Conservation (phyloP, 2,888 invertebrate species). For the Hydropsyche betteni region DNA sequence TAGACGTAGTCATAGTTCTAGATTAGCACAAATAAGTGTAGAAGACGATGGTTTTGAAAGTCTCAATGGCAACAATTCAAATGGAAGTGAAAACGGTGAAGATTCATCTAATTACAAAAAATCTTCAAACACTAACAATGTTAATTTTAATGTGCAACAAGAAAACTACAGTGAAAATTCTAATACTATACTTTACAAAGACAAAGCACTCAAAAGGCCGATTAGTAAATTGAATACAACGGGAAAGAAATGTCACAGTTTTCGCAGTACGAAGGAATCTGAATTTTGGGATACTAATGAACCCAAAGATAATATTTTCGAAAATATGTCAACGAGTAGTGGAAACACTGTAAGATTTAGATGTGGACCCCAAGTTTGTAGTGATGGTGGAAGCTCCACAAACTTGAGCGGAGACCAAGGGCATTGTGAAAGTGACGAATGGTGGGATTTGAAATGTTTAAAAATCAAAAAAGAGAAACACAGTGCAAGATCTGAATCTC, state of each 20-base stretch:
- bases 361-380: slow-evolving; percentile 38
- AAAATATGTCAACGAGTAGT: slow-evolving; percentile 43
- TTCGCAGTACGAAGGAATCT: background rate
- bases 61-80: slow-evolving; percentile 82
- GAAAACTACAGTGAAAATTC: slow-evolving; percentile 32
- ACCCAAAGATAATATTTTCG: slow-evolving; percentile 4
- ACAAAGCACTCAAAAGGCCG: background rate
- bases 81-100: slow-evolving; percentile 64
- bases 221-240: background rate
- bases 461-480: slow-evolving; percentile 38
- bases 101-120: slow-evolving; percentile 37
- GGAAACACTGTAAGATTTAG: slow-evolving; percentile 46
- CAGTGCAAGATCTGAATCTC: slow-evolving; percentile 41
- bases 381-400: slow-evolving; percentile 49
- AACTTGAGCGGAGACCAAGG: slow-evolving; percentile 49
- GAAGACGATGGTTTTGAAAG: slow-evolving; percentile 88
- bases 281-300: slow-evolving; percentile 5
- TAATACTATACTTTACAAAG: slow-evolving; percentile 52
- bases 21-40: slow-evolving; percentile 40
- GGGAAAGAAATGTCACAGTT: background rate
- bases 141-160: slow-evolving; percentile 2
- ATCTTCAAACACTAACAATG: slow-evolving; percentile 57
- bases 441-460: slow-evolving; percentile 14
- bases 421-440: slow-evolving; percentile 59
- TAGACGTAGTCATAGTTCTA: slow-evolving; percentile 13